Base-by-base conservation (phyloP, 2,888 invertebrate genomes). In the Sarcophaga subvicina region DNA sequence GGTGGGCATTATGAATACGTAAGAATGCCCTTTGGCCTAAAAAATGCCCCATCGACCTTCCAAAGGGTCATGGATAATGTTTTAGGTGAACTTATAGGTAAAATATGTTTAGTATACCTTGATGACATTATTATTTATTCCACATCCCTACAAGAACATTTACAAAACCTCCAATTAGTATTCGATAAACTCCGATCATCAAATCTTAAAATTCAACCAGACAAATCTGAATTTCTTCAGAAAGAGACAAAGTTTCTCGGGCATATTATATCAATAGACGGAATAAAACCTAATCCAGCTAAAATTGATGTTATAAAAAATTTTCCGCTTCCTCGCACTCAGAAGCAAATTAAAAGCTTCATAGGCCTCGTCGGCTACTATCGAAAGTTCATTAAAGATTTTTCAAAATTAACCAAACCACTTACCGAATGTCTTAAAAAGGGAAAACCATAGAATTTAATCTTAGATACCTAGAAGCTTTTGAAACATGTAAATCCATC, bases 11-110 rank as follows among this genome's bases (percentile, higher is more conserved):
- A 85, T 59, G 88, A 89, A 71, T 89, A 81, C 27, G 11, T 82
- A 1, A 67, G 88, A 20, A 89, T 87, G 89, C 88, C 87, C 25
- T 88, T 88, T 17, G 87, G 87, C 5, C 62, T 88, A 8, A 86
- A 83, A 75, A 88, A 79, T 25, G 80, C 85, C 2, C 88, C 83
- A 11, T 77, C 80, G 4, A 88, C 86, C 11, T 89, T 88, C 63
- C 87, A 87, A 67, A 22, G 84, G 20, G 63, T 85, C 5, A 80
- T 88, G 67, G 89, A 91, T 73, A 89, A 89, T 72, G 82, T 91
- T 1, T 63, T 91, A 11, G 25, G 84, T 37, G 90, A 89, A 17
- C 78, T 90, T 3, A 71, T 88, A 49, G 86, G 88, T 67, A 89
- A 89, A 82, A 72, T 72, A 1, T 86, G 70, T 49, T 66, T 83